Percentiles rank a stretch among this genome's conserved stretches.
Conservation (phyloP, 2,888 invertebrate species). For the Lasioglossum lativentre region DNA sequence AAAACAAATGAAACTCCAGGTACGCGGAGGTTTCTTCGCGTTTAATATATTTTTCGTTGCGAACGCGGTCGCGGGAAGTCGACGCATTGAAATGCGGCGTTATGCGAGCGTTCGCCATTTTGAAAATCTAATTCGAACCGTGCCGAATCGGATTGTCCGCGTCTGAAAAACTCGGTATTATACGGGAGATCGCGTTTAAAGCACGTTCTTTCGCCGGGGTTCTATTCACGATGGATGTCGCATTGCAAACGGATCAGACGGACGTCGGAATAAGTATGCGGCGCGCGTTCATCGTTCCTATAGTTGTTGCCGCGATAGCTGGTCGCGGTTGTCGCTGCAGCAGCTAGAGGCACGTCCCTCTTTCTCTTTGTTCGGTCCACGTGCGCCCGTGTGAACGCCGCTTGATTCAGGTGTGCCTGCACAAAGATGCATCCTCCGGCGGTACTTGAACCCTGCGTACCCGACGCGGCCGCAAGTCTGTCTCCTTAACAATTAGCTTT, state of each 20-base stretch:
- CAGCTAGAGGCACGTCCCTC: slow-evolving; percentile 33
- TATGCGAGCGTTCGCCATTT: slow-evolving; percentile 5
- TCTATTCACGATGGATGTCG: slow-evolving; percentile 47
- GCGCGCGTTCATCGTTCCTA: slow-evolving; percentile 57
- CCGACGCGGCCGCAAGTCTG: slow-evolving; percentile 14
- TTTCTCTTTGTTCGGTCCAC: slow-evolving; percentile 65
- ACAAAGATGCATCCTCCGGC: slow-evolving; percentile 71
- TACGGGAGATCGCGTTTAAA: slow-evolving; percentile 35
- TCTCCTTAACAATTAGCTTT: slow-evolving; percentile 31
- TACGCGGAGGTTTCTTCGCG: no score
- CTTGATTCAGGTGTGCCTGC: slow-evolving; percentile 72
- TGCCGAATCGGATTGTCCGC: background rate
- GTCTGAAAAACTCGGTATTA: slow-evolving; percentile 27
- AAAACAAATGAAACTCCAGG: no score
- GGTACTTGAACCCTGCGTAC: slow-evolving; percentile 55
- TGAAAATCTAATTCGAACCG: slow-evolving; percentile 11
- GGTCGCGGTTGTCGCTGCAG: slow-evolving; percentile 15
- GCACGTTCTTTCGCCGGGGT: slow-evolving; percentile 25
- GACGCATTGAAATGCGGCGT: background rate
- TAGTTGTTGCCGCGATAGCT: slow-evolving; percentile 39
- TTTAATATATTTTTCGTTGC: background rate
- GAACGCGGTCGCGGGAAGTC: background rate
- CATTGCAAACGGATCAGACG: slow-evolving; percentile 61
- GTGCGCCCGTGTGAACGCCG: slow-evolving; percentile 63
- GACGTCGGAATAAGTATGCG: slow-evolving; percentile 59